phyloP scores from a whole-genome alignment of 2,888 invertebrate genomes.

The Polylopha cassiicola region DNA sequence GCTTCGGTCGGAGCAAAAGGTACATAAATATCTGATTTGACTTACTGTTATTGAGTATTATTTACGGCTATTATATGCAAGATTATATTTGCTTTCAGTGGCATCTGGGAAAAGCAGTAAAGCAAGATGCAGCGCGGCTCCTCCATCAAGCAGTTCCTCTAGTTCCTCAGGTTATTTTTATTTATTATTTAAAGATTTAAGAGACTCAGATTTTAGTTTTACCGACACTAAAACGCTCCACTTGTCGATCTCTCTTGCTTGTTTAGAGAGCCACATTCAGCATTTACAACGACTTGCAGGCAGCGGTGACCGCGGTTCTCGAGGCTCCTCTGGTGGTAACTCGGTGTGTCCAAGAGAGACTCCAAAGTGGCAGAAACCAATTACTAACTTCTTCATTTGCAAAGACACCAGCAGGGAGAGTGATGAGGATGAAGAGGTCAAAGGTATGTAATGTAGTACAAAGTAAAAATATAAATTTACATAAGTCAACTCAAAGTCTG shows the following conservation, averaged over 20 bases:
- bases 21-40: constrained; percentile 25
- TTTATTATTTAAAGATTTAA: not conserved
- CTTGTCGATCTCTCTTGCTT: not conserved
- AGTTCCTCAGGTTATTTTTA: constrained; percentile 33
- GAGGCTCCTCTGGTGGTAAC: constrained; percentile 59
- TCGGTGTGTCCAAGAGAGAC: constrained; percentile 73
- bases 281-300: constrained; percentile 29
- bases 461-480: constrained; percentile 19
- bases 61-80: not conserved
- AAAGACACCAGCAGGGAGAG: constrained; percentile 31
- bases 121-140: constrained; percentile 50
- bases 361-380: constrained; percentile 76
- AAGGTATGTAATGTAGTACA: constrained; percentile 5
- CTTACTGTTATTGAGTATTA: not conserved
- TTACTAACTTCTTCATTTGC: constrained; percentile 68
- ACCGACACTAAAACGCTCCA: not conserved
- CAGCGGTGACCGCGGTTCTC: constrained; percentile 31
- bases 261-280: not conserved
- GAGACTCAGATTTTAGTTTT: not conserved
- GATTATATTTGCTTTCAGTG: constrained; percentile 38
- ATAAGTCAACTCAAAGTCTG: too few relatives aligned
- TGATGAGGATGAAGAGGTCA: constrained; percentile 28
- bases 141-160: constrained; percentile 34
- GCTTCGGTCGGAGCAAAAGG: constrained; percentile 63
- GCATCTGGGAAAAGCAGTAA: constrained; percentile 63